A percentile compares a stretch with the other conserved stretches of the same genome.
phyloP scores from a whole-genome alignment of 2,888 invertebrate species.

The Cerastoderma edule region DNA sequence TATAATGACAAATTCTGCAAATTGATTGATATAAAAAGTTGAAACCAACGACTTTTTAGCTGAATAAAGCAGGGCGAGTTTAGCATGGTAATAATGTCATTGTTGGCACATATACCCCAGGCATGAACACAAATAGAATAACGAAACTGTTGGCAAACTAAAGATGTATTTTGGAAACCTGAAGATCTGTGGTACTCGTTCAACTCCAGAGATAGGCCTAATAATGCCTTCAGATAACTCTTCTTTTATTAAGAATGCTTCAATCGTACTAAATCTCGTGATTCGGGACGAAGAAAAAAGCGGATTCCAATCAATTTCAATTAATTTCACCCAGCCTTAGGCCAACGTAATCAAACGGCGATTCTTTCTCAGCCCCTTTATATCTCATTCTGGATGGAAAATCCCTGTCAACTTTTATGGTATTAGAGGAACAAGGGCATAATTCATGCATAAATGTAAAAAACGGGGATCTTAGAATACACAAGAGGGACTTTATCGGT shows the following conservation, averaged over 20 bases:
- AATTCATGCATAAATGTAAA: constrained; percentile 10
- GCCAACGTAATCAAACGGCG: constrained; percentile 54
- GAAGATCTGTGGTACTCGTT: no score
- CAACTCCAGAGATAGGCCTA: no score
- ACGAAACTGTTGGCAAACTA: no score
- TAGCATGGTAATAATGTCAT: no score
- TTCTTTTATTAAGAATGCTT: constrained; percentile 47
- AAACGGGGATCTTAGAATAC: neutral
- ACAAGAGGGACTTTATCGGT: no score
- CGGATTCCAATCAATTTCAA: constrained; percentile 57
- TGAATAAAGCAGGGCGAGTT: no score
- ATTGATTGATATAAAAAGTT: no score
- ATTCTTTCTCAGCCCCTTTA: constrained; percentile 50
- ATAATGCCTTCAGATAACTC: constrained; percentile 49
- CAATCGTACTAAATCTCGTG: constrained; percentile 43
- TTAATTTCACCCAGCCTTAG: constrained; percentile 51
- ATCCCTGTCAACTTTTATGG: constrained; percentile 37
- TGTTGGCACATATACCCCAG: no score
- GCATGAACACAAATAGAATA: no score
- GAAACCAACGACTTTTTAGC: no score
- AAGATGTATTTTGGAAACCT: no score
- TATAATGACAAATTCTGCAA: no score
- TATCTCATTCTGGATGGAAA: constrained; percentile 34
- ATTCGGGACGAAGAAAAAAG: constrained; percentile 40
- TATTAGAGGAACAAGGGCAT: constrained; percentile 7